Evolutionary conservation across 2,113 vertebrate genomes (phyloP).

Genomic region (Heterotilapia buettikoferi): DNA sequence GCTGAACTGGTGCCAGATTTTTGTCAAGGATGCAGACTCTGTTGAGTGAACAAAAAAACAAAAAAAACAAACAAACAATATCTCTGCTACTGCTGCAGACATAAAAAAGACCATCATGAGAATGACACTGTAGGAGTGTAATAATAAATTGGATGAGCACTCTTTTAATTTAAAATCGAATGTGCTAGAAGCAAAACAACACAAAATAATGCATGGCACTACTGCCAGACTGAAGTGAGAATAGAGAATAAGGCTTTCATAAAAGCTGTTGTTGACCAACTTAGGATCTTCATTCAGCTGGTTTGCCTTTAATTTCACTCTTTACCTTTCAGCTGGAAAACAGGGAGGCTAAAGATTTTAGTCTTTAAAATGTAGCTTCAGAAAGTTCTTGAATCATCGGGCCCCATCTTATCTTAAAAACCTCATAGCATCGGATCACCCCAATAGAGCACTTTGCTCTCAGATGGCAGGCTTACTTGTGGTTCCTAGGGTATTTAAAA

Average conservation of each 20-base stretch:
- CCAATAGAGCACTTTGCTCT: not conserved
- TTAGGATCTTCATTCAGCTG: not conserved
- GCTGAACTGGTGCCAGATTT: not conserved
- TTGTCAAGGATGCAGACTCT: not conserved
- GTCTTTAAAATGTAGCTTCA: not conserved
- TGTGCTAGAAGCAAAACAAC: not conserved
- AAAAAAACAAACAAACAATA: rapidly evolving
- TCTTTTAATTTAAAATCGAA: not conserved
- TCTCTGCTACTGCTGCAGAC: not conserved
- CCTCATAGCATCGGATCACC: not conserved
- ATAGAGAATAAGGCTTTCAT: not conserved
- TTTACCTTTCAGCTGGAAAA: not conserved
- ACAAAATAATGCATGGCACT: not conserved
- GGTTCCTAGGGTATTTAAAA: not conserved
- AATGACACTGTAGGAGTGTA: not conserved
- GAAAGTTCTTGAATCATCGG: not conserved
- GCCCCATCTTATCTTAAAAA: not conserved
- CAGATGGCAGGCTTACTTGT: not conserved
- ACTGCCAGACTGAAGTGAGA: not conserved
- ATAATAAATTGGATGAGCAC: not conserved
- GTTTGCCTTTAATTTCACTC: not conserved
- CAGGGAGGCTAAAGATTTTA: not conserved
- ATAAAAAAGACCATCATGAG: not conserved
- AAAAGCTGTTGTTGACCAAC: not conserved
- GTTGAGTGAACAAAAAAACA: not conserved